Conservation (phyloP, 2,113 vertebrate genomes). For the Cacatua alba region DNA sequence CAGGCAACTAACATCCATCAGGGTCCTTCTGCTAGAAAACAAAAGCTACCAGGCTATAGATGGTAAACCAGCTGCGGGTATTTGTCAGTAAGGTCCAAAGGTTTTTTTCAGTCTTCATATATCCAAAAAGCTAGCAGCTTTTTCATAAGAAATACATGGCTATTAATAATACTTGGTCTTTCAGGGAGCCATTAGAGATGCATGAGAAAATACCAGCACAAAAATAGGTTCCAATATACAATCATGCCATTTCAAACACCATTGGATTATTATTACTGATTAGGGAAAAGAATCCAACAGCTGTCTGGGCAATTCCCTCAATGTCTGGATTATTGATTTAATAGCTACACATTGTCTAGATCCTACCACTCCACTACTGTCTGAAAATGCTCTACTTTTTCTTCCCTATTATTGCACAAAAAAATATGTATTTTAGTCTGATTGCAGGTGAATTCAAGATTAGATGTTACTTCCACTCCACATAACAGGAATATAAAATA, state of each 20-base stretch:
- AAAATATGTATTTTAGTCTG: background rate
- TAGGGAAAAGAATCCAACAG: conserved; percentile 41
- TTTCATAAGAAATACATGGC: background rate
- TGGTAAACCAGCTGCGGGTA: background rate
- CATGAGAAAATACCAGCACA: background rate
- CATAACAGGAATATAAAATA: background rate
- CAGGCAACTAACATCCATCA: background rate
- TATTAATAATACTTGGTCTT: background rate
- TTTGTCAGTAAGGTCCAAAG: background rate
- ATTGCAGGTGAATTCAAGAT: background rate
- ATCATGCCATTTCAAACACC: background rate
- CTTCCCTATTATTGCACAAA: background rate
- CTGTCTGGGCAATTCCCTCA: conserved; percentile 23
- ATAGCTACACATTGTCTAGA: conserved; percentile 28
- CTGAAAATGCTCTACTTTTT: background rate
- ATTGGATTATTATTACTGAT: conserved; percentile 46
- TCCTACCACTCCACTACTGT: background rate
- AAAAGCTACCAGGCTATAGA: background rate
- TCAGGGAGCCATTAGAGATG: background rate
- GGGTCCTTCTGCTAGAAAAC: background rate
- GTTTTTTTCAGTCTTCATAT: background rate
- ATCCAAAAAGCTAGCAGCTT: background rate
- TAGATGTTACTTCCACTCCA: background rate
- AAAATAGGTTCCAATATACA: background rate
- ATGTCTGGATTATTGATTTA: conserved; percentile 56